Conservation (phyloP, 2,888 invertebrate species). For the Coenonympha arcania region DNA sequence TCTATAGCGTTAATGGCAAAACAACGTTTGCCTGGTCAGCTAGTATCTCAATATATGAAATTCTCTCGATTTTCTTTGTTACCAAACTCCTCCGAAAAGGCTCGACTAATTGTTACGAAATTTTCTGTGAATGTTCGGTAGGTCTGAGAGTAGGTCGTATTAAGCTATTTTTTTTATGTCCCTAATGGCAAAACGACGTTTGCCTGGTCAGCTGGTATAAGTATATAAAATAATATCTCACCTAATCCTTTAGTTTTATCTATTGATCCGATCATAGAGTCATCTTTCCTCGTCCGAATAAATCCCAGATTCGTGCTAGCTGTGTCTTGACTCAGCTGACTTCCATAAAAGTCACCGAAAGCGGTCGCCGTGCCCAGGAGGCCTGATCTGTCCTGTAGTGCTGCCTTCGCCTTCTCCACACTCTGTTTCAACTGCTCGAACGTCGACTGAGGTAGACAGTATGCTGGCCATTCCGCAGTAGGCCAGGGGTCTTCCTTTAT, state of each 20-base stretch:
- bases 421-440: constrained; percentile 93
- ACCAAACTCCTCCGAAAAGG: no score
- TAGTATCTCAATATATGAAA: no score
- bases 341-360: constrained; percentile 79
- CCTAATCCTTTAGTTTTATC: constrained; percentile 64
- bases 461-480: constrained; percentile 81
- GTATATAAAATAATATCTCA: no score
- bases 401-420: constrained; percentile 92
- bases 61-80: no score
- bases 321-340: constrained; percentile 63
- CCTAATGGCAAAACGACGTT: no score
- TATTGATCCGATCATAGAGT: constrained; percentile 60
- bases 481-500: constrained; percentile 74
- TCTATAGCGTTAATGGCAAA: no score
- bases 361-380: constrained; percentile 82
- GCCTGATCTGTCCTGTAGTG: constrained; percentile 81
- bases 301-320: constrained; percentile 54
- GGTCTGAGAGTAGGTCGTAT: no score
- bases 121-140: no score
- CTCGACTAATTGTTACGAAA: no score
- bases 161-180: no score
- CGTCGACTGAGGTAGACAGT: constrained; percentile 88
- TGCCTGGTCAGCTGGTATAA: no score
- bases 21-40: no score
- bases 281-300: constrained; percentile 55